Conservation (phyloP, 1,140 invertebrate genomes). For the Sitobion miscanthi region DNA sequence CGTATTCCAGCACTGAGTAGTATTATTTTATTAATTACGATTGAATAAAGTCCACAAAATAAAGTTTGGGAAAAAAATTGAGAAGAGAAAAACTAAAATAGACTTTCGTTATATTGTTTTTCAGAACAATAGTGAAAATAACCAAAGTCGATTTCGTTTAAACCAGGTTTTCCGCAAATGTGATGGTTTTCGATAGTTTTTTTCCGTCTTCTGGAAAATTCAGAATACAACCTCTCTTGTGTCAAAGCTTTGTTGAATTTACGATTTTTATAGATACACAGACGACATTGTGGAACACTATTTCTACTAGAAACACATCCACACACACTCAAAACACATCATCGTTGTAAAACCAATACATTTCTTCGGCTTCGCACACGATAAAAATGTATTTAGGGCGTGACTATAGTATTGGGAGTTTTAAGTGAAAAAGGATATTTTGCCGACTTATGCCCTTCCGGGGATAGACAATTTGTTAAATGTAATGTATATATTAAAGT, state of each 20-base stretch:
- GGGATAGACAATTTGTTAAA: not conserved
- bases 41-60: not conserved
- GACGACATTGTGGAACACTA: not conserved
- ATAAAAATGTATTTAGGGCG: slow-evolving; percentile 3
- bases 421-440: slow-evolving; percentile 1
- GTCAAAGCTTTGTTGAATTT: not conserved
- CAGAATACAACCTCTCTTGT: not conserved
- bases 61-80: not conserved
- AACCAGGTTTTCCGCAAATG: not conserved
- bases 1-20: not conserved
- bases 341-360: slow-evolving; percentile 5
- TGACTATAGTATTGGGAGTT: not conserved
- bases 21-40: not conserved
- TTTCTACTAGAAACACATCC: not conserved
- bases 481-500: not conserved
- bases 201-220: not conserved
- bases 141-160: not conserved
- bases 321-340: not conserved
- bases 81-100: not conserved
- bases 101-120: not conserved
- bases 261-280: not conserved
- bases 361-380: not conserved
- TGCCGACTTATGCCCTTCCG: slow-evolving; percentile 3
- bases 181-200: not conserved
- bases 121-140: not conserved